phyloP scores from a whole-genome alignment of 2,888 invertebrate genomes.

The Leptinotarsa juncta region DNA sequence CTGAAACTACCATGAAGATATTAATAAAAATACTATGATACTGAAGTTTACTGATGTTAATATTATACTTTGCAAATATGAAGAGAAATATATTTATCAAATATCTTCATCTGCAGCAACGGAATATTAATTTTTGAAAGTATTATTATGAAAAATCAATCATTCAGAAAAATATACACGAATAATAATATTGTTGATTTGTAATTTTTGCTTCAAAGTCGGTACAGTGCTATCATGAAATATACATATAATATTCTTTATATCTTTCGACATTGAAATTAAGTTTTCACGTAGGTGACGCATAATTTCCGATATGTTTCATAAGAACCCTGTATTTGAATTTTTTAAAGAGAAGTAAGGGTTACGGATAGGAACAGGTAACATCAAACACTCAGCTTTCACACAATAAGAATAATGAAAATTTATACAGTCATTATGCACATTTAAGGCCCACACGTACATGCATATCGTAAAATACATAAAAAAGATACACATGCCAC shows the following conservation, averaged over 20 bases:
- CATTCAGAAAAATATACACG: no score
- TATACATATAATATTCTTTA: neutral
- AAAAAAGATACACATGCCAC: constrained; percentile 21
- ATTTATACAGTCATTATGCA: constrained; percentile 12
- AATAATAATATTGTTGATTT: no score
- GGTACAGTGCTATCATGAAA: no score
- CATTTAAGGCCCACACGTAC: constrained; percentile 9
- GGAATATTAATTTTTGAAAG: no score
- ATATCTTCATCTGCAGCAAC: no score
- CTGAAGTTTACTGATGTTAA: neutral
- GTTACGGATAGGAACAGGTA: constrained; percentile 19
- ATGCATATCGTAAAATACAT: constrained; percentile 5
- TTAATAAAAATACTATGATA: neutral
- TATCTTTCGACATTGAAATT: neutral
- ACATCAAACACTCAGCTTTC: constrained; percentile 40
- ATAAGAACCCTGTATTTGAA: neutral
- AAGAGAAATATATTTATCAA: no score
- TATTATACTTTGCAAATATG: neutral
- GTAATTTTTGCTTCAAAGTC: no score
- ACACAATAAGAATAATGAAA: constrained; percentile 26
- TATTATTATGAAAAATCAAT: no score
- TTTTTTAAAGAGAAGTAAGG: neutral
- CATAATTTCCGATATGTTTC: neutral
- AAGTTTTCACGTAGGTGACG: no score
- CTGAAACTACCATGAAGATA: neutral